Conservation (phyloP, 2,797 vertebrate genomes). For the Ciconia nigra region DNA sequence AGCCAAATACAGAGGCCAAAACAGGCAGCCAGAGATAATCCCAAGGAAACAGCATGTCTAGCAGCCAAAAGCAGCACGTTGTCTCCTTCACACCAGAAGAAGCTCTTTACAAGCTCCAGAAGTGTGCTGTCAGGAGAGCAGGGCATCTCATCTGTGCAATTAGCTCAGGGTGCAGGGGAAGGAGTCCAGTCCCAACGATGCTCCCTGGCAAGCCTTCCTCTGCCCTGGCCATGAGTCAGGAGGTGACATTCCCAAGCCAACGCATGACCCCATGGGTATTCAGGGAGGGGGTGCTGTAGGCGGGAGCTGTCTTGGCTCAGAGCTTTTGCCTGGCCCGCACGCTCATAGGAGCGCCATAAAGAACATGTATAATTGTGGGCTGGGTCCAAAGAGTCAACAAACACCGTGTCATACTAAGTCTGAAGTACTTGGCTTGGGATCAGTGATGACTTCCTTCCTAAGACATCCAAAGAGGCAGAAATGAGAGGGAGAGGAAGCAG, state of each 20-base stretch:
- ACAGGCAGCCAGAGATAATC: not conserved
- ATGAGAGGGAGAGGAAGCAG: not conserved
- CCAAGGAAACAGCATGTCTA: not conserved
- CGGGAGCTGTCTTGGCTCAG: not conserved
- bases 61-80: not conserved
- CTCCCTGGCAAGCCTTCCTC: not conserved
- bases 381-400: slow-evolving; percentile 21
- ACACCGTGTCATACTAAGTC: not conserved
- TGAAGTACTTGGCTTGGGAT: slow-evolving; percentile 1
- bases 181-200: not conserved
- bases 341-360: not conserved
- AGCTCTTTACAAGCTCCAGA: not conserved
- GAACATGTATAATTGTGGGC: not conserved
- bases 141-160: not conserved
- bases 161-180: not conserved
- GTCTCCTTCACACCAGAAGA: not conserved
- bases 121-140: not conserved
- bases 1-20: not conserved
- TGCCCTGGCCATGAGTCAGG: not conserved
- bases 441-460: not conserved
- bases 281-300: not conserved
- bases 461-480: not conserved
- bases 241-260: not conserved
- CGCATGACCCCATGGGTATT: rapidly evolving
- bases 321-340: not conserved